Evolutionary conservation across 2,113 vertebrate genomes (phyloP), one percentile per base, ranked within the genome.

Genomic region (Neotoma lepida): DNA sequence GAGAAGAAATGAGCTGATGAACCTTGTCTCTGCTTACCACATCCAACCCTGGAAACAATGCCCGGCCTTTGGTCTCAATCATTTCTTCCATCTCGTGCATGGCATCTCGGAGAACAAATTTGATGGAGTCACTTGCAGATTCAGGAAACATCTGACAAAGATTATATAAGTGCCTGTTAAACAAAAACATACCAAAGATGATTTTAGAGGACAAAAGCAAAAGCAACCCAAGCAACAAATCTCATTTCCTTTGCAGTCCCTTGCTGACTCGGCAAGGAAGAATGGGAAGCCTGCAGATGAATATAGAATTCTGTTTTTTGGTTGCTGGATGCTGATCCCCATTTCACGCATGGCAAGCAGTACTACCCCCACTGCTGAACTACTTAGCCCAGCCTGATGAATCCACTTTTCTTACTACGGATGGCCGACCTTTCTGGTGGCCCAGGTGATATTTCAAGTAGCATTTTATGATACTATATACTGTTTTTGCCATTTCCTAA

Each of bases 81-180:
- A 46, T 95, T 96, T 98, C 98, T 89, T 99, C 99, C 98, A 99
- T 98, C 87, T 98, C 98, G 2, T 99, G 99, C 51, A 98, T 98
- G 51, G 98, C 98, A 0, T 99, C 99, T 92, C 97, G 97, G 6
- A 99, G 97, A 61, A 99, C 96, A 35, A 97, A 98, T 94, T 98
- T 98, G 92, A 99, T 41, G 18, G 98, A 96, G 39, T 97, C 96
- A 89, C 98, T 98, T 8, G 99, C 98, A 1, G 98, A 97, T 9
- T 98, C 98, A 10, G 99, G 99, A 97, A 99, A 99, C 98, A 99
- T 98, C 98, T 99, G 99, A 96, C 99, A 99, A 70, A 99, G 97
- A 41, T 94, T 94, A 93, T 99, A 99, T 82, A 99, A 78, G 81
- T 98, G 99, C 93, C 99, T 99, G 94, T 93, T 78, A 86, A 97